Base-by-base conservation (phyloP, 2,888 invertebrate species). In the Dusona sp. region DNA sequence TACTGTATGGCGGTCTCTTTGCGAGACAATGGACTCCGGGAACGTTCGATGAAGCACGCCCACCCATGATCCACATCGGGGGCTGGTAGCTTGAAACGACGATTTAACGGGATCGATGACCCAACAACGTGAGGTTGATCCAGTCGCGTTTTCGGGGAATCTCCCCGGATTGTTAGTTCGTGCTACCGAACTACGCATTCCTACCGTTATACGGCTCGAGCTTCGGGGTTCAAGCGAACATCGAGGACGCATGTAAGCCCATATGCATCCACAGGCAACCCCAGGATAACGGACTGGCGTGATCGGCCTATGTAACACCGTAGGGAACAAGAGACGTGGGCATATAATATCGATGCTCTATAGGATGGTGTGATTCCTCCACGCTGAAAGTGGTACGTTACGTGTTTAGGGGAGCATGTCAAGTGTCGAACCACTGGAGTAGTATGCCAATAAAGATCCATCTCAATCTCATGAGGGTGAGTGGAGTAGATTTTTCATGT, bases 191-290 rank as follows among this genome's bases (percentile, higher is more conserved):
- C 80, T 25, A 42, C n/a, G 64, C 45, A 42, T 16, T 29, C 48
- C 45, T n/a, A 51, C 25, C 33, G 67, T 68, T 54, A 51, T n/a
- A 38, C 54, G 2, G 75, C 78, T 81, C 61, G 38, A 64, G 51
- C 67, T n/a, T 64, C 57, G 61, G 33, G 77, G 65, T 48, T 72
- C 45, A 45, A 67, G 42, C 57, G 80, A 83, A 86, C 86, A 86
- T 61, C 67, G 80, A 51, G 42, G 78, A 83, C 42, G 65, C 86
- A 51, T 83, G 86, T 83, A 82, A 86, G 65, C 84, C 36, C 74
- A 54, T 75, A 75, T 75, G 83, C 78, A 79, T 42, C 78, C 80
- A 74, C 81, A 67, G 74, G 29, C 57, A 72, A 54, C 79, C 75
- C n/a, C 38, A 74, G 78, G 78, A 79, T 79, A 68, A 79, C 68